Evolutionary conservation across 2,113 vertebrate genomes (phyloP).

Genomic region (Oreochromis aureus): DNA sequence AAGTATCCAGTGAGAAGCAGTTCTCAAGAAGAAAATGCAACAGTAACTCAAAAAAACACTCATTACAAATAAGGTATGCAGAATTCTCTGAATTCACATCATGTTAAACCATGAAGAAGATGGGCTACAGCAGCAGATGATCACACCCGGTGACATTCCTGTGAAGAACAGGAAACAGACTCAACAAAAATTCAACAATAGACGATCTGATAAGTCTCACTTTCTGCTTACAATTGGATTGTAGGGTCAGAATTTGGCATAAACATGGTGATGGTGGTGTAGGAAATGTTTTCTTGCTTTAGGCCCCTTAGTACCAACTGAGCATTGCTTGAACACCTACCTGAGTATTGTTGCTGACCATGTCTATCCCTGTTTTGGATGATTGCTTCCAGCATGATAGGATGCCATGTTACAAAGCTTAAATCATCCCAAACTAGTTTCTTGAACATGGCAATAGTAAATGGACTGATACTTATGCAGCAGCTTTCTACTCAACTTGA

Average conservation of each 20-base stretch:
- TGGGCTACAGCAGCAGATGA: neutral
- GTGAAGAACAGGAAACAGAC: rapidly evolving
- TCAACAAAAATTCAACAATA: neutral
- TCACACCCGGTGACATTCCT: neutral
- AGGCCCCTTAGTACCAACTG: neutral
- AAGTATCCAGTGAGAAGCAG: neutral
- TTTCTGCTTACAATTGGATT: neutral
- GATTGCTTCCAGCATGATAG: neutral
- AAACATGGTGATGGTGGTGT: neutral
- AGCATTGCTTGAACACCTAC: neutral
- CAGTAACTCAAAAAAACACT: neutral
- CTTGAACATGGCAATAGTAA: neutral
- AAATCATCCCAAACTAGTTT: neutral
- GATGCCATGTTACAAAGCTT: neutral
- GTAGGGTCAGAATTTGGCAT: neutral
- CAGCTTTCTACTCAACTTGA: neutral
- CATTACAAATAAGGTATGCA: rapidly evolving
- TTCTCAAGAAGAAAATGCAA: neutral
- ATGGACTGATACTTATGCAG: neutral
- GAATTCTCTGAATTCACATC: neutral
- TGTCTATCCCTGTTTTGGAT: neutral
- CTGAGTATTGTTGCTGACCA: neutral
- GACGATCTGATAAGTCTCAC: neutral
- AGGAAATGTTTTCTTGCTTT: neutral
- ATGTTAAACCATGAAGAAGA: neutral